Percentiles rank a stretch among this genome's conserved stretches.
Conservation (phyloP, 1,140 invertebrate species). For the Littorina saxatilis region DNA sequence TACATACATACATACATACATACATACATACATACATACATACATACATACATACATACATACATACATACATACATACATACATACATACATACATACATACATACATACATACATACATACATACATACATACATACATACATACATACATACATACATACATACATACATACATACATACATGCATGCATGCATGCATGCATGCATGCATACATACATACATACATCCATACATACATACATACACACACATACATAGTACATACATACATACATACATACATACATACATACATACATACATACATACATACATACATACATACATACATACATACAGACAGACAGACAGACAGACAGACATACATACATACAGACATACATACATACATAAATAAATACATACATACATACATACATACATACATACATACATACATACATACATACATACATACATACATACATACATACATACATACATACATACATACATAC, state of each 20-base stretch:
- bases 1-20: too few relatives aligned
- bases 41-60: too few relatives aligned
- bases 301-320: not conserved
- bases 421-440: slow-evolving; percentile 4
- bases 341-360: not conserved
- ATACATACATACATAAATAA: not conserved
- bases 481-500: not conserved
- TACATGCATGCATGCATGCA: too few relatives aligned
- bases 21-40: too few relatives aligned
- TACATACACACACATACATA: not conserved
- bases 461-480: slow-evolving; percentile 4
- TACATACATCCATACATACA: not conserved
- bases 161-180: not conserved
- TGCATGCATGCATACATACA: slow-evolving; percentile 15
- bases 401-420: slow-evolving; percentile 4
- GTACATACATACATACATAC: not conserved
- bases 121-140: not conserved
- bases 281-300: not conserved
- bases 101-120: slow-evolving; percentile 16
- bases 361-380: slow-evolving; percentile 1
- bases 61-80: too few relatives aligned
- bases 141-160: not conserved
- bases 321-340: not conserved
- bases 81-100: too few relatives aligned
- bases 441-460: not conserved